A percentile compares a stretch with the other conserved stretches of the same genome.
These are phyloP conservation scores for Jordanella pulchra DNA, from an alignment of 2,797 vertebrate genomes.

Conservation along the genomic window DNA sequence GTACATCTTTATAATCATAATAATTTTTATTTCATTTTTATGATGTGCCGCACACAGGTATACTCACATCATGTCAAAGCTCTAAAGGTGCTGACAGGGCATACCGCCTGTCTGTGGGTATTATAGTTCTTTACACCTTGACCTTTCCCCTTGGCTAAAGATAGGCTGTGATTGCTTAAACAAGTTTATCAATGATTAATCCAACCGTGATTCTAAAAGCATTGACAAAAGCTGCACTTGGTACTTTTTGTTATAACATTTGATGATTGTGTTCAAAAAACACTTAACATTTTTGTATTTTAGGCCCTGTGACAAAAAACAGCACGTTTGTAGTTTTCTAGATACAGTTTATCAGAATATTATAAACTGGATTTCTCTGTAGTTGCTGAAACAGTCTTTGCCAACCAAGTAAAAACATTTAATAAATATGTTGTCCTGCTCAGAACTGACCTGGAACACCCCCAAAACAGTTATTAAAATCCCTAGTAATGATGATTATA, in stretches of 20 bases:
- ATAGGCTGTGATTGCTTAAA: constrained; percentile 54
- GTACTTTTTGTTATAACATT: neutral
- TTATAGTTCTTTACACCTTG: constrained; percentile 53
- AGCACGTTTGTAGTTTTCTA: neutral
- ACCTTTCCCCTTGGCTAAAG: constrained; percentile 74
- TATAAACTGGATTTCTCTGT: neutral
- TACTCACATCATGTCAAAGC: constrained; percentile 12
- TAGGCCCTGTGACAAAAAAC: neutral
- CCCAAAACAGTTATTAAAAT: neutral
- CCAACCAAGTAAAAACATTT: neutral
- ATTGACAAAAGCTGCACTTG: constrained; percentile 5
- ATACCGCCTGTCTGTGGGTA: constrained; percentile 21
- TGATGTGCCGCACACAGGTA: neutral
- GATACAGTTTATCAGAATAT: neutral
- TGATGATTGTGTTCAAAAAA: neutral
- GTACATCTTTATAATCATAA: neutral
- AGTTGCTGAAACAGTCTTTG: neutral
- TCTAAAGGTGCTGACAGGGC: constrained; percentile 17
- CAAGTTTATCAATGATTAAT: constrained; percentile 78
- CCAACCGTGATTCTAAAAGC: constrained; percentile 46
- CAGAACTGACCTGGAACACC: too few relatives aligned
- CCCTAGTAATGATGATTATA: neutral
- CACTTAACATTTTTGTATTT: neutral
- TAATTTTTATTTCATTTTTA: neutral
- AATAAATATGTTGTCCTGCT: too few relatives aligned